Conservation (phyloP, 1,140 invertebrate species). For the Rhopalosiphum maidis region DNA sequence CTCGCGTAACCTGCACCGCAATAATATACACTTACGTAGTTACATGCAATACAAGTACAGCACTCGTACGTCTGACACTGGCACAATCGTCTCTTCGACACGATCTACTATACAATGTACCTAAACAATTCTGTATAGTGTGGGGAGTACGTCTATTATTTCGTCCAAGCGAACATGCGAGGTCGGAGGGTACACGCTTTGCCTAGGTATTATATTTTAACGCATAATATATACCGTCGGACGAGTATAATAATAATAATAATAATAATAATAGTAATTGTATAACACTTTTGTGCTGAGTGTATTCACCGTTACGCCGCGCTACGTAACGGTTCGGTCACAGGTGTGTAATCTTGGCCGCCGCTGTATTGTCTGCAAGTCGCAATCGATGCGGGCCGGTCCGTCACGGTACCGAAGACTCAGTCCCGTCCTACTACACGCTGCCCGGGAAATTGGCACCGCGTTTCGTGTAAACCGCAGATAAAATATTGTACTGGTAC, state of each 20-base stretch:
- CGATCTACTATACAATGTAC: background rate
- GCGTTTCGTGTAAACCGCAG: background rate
- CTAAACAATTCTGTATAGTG: background rate
- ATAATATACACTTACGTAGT: too few species aligned
- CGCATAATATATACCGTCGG: background rate
- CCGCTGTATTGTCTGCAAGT: background rate
- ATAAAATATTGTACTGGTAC: background rate
- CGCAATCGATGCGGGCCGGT: background rate
- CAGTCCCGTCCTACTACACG: background rate
- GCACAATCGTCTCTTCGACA: background rate
- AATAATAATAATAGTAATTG: background rate
- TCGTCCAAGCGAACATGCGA: background rate
- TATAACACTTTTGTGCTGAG: background rate
- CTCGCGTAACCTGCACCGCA: background rate
- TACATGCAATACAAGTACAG: background rate
- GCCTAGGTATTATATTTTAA: background rate
- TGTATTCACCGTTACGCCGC: conserved; percentile 24
- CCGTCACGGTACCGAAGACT: background rate
- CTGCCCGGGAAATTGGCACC: background rate
- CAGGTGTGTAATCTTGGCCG: conserved; percentile 7
- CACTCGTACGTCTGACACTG: background rate
- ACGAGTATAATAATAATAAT: background rate
- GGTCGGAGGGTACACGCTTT: background rate
- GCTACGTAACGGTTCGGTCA: conserved; percentile 43
- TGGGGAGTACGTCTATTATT: background rate